A percentile compares a stretch with the other conserved stretches of the same genome.
Evolutionary conservation across 2,888 invertebrate genomes (phyloP).

Genomic region (Cancer borealis): DNA sequence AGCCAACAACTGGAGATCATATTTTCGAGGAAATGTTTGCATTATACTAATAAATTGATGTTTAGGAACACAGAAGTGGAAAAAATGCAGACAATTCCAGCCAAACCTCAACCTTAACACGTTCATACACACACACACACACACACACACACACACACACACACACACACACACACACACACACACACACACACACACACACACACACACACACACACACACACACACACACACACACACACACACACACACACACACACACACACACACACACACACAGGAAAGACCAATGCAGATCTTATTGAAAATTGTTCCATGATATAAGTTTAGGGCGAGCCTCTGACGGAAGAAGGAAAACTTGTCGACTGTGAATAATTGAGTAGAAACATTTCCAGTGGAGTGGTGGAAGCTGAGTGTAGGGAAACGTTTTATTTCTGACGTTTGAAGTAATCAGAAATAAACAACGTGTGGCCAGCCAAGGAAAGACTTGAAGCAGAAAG

Average conservation of each 20-base stretch:
- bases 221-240: constrained; percentile 44
- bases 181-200: constrained; percentile 33
- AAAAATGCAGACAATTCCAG: no score
- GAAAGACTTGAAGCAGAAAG: neutral
- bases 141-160: neutral
- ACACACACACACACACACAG: neutral
- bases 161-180: constrained; percentile 39
- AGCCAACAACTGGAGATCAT: no score
- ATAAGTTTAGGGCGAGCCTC: neutral
- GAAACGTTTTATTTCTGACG: neutral
- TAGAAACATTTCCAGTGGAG: neutral
- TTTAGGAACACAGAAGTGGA: neutral
- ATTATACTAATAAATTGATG: no score
- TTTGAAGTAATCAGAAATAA: neutral
- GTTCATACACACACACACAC: neutral
- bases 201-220: constrained; percentile 32
- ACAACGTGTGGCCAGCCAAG: neutral
- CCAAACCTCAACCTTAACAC: neutral
- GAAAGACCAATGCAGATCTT: neutral
- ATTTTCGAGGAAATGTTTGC: neutral
- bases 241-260: constrained; percentile 1
- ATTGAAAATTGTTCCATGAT: neutral
- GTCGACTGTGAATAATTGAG: neutral
- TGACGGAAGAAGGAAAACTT: neutral
- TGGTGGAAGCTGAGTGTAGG: constrained; percentile 5